Evolutionary conservation across 2,797 vertebrate genomes (phyloP).

Genomic region (Bovichtus variegatus): DNA sequence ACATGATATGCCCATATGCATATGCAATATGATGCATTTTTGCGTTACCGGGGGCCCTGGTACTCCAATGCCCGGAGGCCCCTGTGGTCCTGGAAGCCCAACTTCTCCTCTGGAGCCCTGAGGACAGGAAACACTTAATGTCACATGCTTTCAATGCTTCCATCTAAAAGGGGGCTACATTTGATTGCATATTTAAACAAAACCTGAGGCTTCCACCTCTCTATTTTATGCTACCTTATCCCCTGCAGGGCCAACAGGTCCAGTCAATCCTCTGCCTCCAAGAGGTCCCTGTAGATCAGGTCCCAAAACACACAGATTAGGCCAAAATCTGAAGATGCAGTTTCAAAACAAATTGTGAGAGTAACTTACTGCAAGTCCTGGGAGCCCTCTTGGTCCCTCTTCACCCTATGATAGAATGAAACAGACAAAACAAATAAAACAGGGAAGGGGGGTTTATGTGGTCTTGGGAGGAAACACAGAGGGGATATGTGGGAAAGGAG

Average conservation of each 20-base stretch:
- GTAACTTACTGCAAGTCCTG: constrained; percentile 80
- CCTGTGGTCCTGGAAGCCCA: constrained; percentile 87
- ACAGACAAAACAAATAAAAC: constrained; percentile 4
- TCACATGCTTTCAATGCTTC: not conserved
- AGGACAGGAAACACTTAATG: constrained; percentile 10
- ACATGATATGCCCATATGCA: not conserved
- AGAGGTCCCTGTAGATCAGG: constrained; percentile 79
- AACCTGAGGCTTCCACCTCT: not conserved
- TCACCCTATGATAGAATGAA: constrained; percentile 74
- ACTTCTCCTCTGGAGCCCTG: constrained; percentile 87
- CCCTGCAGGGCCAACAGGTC: constrained; percentile 75
- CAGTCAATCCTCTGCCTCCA: constrained; percentile 75
- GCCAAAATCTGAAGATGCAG: not conserved
- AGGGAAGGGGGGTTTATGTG: too few relatives aligned
- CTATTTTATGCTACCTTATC: constrained; percentile 69
- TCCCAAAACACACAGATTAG: constrained; percentile 34
- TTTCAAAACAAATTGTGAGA: too few relatives aligned
- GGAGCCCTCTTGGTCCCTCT: constrained; percentile 80
- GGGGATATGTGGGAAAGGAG: not conserved
- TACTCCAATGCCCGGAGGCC: constrained; percentile 80
- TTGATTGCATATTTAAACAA: not conserved
- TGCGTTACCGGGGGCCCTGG: constrained; percentile 86
- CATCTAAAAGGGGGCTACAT: not conserved
- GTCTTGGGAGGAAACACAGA: not conserved
- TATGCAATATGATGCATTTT: constrained; percentile 29